Conservation (phyloP, 2,797 vertebrate species). For the Garrulus glandarius region DNA sequence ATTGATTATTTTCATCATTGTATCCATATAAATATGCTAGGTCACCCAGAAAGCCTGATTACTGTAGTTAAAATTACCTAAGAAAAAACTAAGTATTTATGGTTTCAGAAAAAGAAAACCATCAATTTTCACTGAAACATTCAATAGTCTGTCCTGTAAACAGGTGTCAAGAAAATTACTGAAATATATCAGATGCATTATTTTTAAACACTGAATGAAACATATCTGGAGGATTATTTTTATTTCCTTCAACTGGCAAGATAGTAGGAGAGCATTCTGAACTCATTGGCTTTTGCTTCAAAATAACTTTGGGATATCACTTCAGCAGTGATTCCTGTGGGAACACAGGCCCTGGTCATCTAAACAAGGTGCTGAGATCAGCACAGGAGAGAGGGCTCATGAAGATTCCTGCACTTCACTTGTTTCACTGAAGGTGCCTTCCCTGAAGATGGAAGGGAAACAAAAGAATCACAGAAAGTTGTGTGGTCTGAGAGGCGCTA, state of each 20-base stretch:
- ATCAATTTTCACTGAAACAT: background rate
- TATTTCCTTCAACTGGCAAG: background rate
- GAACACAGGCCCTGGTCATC: background rate
- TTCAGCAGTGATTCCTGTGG: background rate
- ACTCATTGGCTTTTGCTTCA: background rate
- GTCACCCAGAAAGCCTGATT: conserved; percentile 54
- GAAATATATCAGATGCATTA: background rate
- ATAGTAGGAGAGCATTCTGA: background rate
- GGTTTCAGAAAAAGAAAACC: background rate
- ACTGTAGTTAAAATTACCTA: conserved; percentile 57
- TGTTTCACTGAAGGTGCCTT: background rate
- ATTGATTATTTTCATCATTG: conserved; percentile 67
- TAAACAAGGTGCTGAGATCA: background rate
- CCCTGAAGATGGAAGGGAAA: background rate
- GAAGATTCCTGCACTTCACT: background rate
- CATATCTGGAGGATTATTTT: background rate
- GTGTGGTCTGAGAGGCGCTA: background rate
- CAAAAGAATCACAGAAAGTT: fast-evolving
- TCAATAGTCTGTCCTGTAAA: background rate
- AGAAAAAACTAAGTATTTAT: conserved; percentile 28
- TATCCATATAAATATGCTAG: conserved; percentile 45
- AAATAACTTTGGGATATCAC: background rate
- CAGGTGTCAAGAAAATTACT: background rate
- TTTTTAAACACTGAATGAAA: background rate
- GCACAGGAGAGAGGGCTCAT: background rate